Evolutionary conservation across 2,888 invertebrate species (phyloP), one percentile per base, ranked within the genome.

Genomic region (Tromatobia lineatoria): DNA sequence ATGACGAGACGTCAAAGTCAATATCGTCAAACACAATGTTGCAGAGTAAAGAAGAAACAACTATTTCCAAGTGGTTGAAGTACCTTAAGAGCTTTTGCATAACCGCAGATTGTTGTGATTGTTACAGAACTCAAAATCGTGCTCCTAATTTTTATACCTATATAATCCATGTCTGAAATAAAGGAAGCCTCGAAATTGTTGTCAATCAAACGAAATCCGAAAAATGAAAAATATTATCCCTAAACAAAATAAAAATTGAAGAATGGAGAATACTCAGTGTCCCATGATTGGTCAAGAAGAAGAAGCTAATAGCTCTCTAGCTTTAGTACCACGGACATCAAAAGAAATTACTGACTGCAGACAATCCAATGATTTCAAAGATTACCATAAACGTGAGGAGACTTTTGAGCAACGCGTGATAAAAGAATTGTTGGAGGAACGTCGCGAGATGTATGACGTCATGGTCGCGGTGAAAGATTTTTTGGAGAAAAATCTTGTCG

Each of bases 81-180:
- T 15, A 20, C 11, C 34, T 83, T 0, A 34, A 80, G 23, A 66
- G 45, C 6, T 70, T 73, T 77, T 83, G 76, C 23, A 73, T 83
- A 52, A 34, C 52, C 20, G 77, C 23, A 1, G 20, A 73, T 73
- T 76, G 71, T 42, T 59, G 64, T 34, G 57, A 73, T 64, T 61
- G 67, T 45, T 23, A 73, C 23, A 61, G 61, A 45, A 54, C 38
- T 18, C 61, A 61, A 15, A 13, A 50, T 59, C 71, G 15, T 50
- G 67, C 52, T 42, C 75, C 74, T 8, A 57, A 54, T n/a, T 29
- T 83, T 80, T 76, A 80, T 45, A 52, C 71, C 45, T 76, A 76
- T 52, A 66, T 80, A 2, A 80, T 83, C 20, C 42, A 42, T 0
- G n/a, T 15, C 18, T 73, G 61, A 74, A 42, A 59, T 47, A 69